Evolutionary conservation across 2,113 vertebrate genomes (phyloP), one percentile per base, ranked within the genome.

Genomic region (Aphyosemion australe): DNA sequence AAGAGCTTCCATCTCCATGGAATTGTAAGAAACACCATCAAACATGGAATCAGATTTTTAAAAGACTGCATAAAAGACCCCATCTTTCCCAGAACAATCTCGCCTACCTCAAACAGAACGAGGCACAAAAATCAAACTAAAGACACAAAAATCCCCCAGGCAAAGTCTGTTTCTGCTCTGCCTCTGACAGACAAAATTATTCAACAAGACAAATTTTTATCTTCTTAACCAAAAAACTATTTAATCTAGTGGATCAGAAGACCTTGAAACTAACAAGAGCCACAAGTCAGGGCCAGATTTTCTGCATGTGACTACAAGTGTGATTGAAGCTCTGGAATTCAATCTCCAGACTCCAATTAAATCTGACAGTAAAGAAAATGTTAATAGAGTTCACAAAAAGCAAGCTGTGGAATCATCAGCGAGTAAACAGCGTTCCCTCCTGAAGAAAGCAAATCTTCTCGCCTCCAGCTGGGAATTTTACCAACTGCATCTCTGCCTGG

Each of bases 381-480:
- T 68, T 82, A 76, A 81, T 75, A 9, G 83, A 80, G 84, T 76
- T 83, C 79, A 82, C 66, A 66, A 61, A 39, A 71, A 65, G 78
- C n/a, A 12, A 56, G 69, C 61, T 9, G 73, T 14, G 41, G 58
- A 67, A 74, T 72, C 80, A 69, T 72, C 61, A 74, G 64, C 56
- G 12, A 69, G 82, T 88, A 88, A 88, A 90, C 76, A 87, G 69
- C 76, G 65, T 76, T 78, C 73, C 61, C 65, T 75, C 56, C 57
- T 74, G 72, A 71, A 68, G 75, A 84, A 85, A 88, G 87, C 72
- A 74, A 88, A 89, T 77, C 74, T 76, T 68, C 61, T 56, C 61
- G 69, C 80, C 79, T 63, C 74, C 46, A 80, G 83, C 76, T 21
- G 68, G 65, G 78, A 70, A 66, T 75, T 78, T 81, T 61, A 74